Base-by-base conservation (phyloP, 2,888 invertebrate species). In the Opisthograptis luteolata region DNA sequence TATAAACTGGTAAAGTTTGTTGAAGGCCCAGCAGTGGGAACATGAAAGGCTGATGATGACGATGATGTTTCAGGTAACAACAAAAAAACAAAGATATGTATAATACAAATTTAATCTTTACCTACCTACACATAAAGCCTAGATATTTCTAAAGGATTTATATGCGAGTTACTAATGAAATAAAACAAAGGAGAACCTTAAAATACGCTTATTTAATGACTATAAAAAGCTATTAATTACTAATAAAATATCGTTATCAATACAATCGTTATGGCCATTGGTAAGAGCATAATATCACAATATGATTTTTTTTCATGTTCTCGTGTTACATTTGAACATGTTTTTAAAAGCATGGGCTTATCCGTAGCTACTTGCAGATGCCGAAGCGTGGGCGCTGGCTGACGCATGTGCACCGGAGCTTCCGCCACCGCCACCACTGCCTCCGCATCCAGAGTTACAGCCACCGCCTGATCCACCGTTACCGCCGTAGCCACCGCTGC, bases 361-460 rank as follows among this genome's bases (percentile, higher is more conserved):
- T 4, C 82, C 80, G 62, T 87, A 81, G 55, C 81, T 72, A 17
- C 80, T 67, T 0, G 81, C 75, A 2, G 73, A 70, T 0, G 80
- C 81, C 6, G 80, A 73, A 1, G 81, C 83, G 2, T 73, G 68
- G 1, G 84, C 86, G 24, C 70, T 81, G n/a, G 84, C 79, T 0
- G 79, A 76, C 0, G 79, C 73, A 25, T 64, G 76, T 0, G 75
- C 73, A 0, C 66, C 74, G 2, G 75, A 64, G 3, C 67, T 63
- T 1, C 73, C 68, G 3, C 61, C 43, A 10, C 62, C 50, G 10
- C 68, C 68, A 12, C 53, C 50, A 5, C 55, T 57, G 3, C 62
- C 55, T 9, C 59, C 52, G 1, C 6, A 5, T n/a, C n/a, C n/a
- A n/a, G n/a, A n/a, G n/a, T n/a, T n/a, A n/a, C n/a, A 63, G 3